Evolutionary conservation across 1,140 invertebrate genomes (phyloP).

Genomic region (Ephestia elutella): DNA sequence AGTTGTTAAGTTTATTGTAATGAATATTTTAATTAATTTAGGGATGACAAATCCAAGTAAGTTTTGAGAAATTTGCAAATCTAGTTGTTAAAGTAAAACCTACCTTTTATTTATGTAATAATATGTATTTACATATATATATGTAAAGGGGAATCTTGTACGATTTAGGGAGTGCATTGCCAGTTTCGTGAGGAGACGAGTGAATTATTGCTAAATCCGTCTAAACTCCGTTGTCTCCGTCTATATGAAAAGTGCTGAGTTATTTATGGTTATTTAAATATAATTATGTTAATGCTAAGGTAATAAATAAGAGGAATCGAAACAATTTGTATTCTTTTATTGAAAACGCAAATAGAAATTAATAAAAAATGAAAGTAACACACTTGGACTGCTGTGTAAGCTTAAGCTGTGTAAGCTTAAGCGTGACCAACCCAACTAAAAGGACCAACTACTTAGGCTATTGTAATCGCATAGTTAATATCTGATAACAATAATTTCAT

Average conservation of each 20-base stretch:
- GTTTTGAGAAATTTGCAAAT: too few species aligned
- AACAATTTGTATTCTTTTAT: slow-evolving; percentile 20
- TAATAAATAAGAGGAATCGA: slow-evolving; percentile 67
- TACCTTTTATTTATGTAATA: background rate
- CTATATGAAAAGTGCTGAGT: slow-evolving; percentile 25
- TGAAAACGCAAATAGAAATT: too few species aligned
- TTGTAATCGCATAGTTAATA: too few species aligned
- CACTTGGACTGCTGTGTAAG: too few species aligned
- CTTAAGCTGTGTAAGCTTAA: too few species aligned
- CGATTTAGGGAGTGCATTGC: slow-evolving; percentile 2
- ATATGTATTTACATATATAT: background rate
- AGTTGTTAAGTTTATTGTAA: background rate
- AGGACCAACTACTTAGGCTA: too few species aligned
- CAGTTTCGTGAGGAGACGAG: slow-evolving; percentile 7
- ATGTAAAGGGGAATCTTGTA: slow-evolving; percentile 9
- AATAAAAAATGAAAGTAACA: too few species aligned
- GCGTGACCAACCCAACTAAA: too few species aligned
- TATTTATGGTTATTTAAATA: slow-evolving; percentile 19
- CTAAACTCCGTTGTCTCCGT: slow-evolving; percentile 11
- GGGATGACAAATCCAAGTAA: background rate
- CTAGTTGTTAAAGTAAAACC: too few species aligned
- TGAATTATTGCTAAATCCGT: slow-evolving; percentile 21
- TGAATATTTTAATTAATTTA: background rate
- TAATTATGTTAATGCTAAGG: slow-evolving; percentile 49
- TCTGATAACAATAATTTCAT: too few species aligned